phyloP scores from a whole-genome alignment of 2,113 vertebrate genomes.

The Zosterops hypoxanthus region DNA sequence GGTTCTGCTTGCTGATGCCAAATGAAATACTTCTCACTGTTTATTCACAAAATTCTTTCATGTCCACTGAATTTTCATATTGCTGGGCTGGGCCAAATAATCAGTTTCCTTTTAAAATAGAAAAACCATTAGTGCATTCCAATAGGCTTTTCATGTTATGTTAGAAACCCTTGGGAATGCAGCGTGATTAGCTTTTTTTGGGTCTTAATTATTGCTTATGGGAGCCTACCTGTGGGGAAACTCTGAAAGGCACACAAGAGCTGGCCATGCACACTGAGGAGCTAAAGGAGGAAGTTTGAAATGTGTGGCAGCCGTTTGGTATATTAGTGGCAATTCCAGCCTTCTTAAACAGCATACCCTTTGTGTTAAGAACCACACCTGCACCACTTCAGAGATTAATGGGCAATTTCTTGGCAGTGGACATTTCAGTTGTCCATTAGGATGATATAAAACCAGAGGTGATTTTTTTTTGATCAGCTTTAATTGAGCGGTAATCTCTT shows the following conservation, averaged over 20 bases:
- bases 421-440: conserved; percentile 21
- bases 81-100: conserved; percentile 12
- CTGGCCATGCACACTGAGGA: rapidly evolving
- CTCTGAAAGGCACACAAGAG: not conserved
- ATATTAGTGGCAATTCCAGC: not conserved
- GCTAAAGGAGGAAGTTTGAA: not conserved
- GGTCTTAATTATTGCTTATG: conserved; percentile 2
- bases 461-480: not conserved
- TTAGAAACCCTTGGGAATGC: not conserved
- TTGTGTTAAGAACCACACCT: conserved; percentile 42
- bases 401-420: conserved; percentile 15
- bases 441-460: conserved; percentile 9
- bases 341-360: conserved; percentile 4
- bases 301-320: not conserved
- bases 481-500: not conserved
- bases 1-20: not conserved
- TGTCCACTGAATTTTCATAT: conserved; percentile 47
- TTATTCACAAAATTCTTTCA: conserved; percentile 60
- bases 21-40: conserved; percentile 58
- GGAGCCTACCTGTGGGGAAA: conserved; percentile 23
- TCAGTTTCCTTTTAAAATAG: conserved; percentile 35
- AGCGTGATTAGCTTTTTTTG: not conserved
- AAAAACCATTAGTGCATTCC: conserved; percentile 28
- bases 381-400: conserved; percentile 16
- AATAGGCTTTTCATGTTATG: not conserved